A percentile compares a stretch with the other conserved stretches of the same genome.
phyloP scores from a whole-genome alignment of 2,888 invertebrate species.

The Augochlorella aurata region DNA sequence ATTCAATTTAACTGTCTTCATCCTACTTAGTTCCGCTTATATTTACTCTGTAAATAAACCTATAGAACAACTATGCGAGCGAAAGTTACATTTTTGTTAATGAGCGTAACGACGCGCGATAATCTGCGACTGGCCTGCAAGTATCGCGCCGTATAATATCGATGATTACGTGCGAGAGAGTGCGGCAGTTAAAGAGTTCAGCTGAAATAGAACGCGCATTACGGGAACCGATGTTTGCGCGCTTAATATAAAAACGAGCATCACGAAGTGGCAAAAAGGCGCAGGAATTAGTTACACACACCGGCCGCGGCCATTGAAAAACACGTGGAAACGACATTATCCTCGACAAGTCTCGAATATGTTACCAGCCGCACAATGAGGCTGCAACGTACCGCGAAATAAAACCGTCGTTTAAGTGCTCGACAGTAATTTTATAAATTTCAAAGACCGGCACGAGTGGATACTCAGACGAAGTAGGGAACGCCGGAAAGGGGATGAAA shows the following conservation, averaged over 20 bases:
- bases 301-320: neutral
- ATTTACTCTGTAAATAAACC: too few relatives aligned
- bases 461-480: constrained; percentile 18
- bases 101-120: too few relatives aligned
- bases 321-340: neutral
- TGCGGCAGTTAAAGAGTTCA: too few relatives aligned
- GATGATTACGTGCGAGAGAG: too few relatives aligned
- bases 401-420: constrained; percentile 35
- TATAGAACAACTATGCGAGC: too few relatives aligned
- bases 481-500: constrained; percentile 9
- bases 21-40: too few relatives aligned
- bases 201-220: too few relatives aligned
- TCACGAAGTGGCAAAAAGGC: neutral
- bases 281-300: neutral
- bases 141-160: too few relatives aligned
- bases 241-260: neutral
- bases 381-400: constrained; percentile 5
- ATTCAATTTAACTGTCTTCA: too few relatives aligned
- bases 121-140: too few relatives aligned
- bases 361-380: neutral
- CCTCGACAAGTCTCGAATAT: constrained; percentile 3
- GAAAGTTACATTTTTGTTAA: too few relatives aligned
- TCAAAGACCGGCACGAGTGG: constrained; percentile 3
- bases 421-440: constrained; percentile 36
- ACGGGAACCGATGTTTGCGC: neutral